These are phyloP conservation scores for Ranitomeya imitator DNA, from an alignment of 2,113 vertebrate genomes.

Conservation along the genomic window DNA sequence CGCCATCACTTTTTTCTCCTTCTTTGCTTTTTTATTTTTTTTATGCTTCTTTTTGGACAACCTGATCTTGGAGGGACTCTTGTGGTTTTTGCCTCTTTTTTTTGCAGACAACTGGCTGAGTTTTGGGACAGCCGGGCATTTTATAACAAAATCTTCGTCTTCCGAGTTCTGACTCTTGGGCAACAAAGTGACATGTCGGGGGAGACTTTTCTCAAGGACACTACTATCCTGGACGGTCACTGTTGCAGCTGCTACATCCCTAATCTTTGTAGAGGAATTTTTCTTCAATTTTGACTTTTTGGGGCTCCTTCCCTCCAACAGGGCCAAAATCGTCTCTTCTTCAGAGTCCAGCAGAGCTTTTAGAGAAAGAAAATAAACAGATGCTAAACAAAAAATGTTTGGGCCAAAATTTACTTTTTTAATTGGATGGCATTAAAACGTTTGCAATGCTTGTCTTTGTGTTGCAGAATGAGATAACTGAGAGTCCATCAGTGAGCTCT, in stretches of 20 bases:
- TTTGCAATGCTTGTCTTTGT: no score
- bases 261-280: neutral
- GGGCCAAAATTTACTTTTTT: no score
- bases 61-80: conserved; percentile 26
- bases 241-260: neutral
- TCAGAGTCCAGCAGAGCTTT: conserved; percentile 30
- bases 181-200: neutral
- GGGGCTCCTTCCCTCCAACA: conserved; percentile 53
- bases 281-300: conserved; percentile 29
- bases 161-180: conserved; percentile 5
- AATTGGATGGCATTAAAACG: no score
- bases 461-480: no score
- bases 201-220: neutral
- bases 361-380: no score
- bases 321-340: neutral
- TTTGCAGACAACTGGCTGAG: conserved; percentile 62
- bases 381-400: no score
- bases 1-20: conserved; percentile 18
- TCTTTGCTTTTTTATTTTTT: conserved; percentile 55
- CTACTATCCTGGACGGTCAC: neutral
- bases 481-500: no score
- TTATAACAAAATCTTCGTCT: conserved; percentile 29
- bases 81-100: conserved; percentile 64
- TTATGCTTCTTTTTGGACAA: conserved; percentile 46
- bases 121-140: conserved; percentile 33